Conservation (phyloP, 2,113 vertebrate species). For the Thinocorus orbignyianus region DNA sequence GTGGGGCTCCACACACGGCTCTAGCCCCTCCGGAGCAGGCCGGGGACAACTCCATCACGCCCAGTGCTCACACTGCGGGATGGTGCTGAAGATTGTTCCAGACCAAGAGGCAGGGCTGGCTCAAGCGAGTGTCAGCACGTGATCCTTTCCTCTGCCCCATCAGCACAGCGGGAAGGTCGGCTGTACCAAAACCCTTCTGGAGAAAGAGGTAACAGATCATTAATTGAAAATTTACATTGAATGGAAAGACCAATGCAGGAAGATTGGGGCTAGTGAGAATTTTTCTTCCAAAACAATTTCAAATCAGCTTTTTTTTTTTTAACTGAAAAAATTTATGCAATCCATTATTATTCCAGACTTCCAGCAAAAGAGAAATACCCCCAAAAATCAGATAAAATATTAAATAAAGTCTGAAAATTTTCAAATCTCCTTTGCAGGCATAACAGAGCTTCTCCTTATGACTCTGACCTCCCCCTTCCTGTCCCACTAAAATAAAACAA, state of each 20-base stretch:
- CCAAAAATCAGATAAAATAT: not conserved
- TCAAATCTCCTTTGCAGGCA: not conserved
- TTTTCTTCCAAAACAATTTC: not conserved
- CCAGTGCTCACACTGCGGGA: not conserved
- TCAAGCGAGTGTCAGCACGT: not conserved
- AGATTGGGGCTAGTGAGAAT: not conserved
- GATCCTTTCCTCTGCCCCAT: not conserved
- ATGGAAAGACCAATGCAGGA: fast-evolving
- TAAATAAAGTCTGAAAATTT: not conserved
- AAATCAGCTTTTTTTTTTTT: not conserved
- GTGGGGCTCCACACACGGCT: not conserved
- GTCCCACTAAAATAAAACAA: not conserved
- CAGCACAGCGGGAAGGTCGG: fast-evolving
- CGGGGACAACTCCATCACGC: not conserved
- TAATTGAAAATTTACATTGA: not conserved
- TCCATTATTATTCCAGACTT: not conserved
- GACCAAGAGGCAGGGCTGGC: not conserved
- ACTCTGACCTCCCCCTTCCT: not conserved
- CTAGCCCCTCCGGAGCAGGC: not conserved
- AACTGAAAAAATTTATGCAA: not conserved
- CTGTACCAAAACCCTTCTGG: not conserved
- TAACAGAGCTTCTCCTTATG: not conserved
- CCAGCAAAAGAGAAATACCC: not conserved
- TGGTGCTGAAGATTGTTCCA: not conserved
- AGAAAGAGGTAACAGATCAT: not conserved